Base-by-base conservation (phyloP, 2,888 invertebrate species). In the Acleris emargana region DNA sequence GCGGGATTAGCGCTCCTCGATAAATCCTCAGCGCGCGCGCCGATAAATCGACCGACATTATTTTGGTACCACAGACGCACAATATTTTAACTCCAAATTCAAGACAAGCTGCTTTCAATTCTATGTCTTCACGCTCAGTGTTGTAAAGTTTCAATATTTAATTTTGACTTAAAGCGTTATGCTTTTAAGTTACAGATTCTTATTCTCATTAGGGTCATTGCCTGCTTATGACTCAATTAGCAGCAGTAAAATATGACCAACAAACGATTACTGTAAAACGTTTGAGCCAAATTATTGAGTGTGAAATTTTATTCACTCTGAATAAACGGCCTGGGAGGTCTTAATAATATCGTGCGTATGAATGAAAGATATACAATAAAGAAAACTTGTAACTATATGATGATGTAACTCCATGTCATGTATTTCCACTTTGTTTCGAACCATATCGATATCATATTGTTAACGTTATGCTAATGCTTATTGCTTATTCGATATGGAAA, bases 161-260 rank as follows among this genome's bases (percentile, higher is more conserved):
- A 38, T 4, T 13, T 38, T 38, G 38, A 38, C 38, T 38, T 38
- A 38, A 38, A 38, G 13, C 38, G 4, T 38, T 38, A 38, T 38
- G 38, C 38, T 38, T 13, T 13, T 38, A 13, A 38, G 13, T 38
- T 3, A 38, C 11, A 4, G 91, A 91, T 91, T 91, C 91, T 89
- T 89, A 90, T 91, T 90, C 86, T 90, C 91, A 90, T 91, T 91
- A 90, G 88, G 91, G 92, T 91, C 91, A 88, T 91, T 91, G 91
- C 78, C 91, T 89, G 88, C 86, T 84, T 84, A 89, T 89, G 90
- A 85, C 88, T 91, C 89, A 88, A 87, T 88, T 88, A 86, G 45
- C 17, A 38, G 38, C 38, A 38, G 38, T 38, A 38, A 45, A 45
- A 45, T 45, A 45, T 45, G 45, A 45, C 16, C 45, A 38, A 38